Conservation (phyloP, 2,797 vertebrate genomes). For the Hypotaenidia philippensis region DNA sequence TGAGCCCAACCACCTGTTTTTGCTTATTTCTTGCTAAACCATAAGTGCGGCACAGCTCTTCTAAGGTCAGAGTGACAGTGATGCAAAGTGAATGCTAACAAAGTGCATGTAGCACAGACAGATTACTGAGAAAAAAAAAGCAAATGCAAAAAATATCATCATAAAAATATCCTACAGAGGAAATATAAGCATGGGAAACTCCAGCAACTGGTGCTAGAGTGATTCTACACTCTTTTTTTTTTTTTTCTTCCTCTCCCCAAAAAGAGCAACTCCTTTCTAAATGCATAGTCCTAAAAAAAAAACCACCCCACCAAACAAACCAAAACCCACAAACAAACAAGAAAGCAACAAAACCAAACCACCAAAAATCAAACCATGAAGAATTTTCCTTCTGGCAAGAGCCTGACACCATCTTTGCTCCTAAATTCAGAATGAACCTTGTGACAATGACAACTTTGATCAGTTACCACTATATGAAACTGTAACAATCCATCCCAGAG, state of each 20-base stretch:
- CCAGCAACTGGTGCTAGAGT: neutral
- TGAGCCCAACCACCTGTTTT: neutral
- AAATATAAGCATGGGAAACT: neutral
- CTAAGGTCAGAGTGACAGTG: neutral
- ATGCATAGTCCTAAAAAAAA: neutral
- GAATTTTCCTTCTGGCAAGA: neutral
- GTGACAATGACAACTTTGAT: neutral
- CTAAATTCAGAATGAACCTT: neutral
- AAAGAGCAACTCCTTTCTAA: neutral
- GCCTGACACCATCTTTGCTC: neutral
- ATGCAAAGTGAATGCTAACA: neutral
- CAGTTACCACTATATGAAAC: neutral
- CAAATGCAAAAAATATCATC: neutral
- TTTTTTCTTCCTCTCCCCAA: neutral
- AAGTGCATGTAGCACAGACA: neutral
- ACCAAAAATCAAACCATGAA: neutral
- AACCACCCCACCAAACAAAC: neutral
- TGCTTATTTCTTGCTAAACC: neutral
- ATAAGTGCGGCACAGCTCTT: neutral
- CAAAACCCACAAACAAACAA: too few relatives aligned
- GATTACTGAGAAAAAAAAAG: neutral
- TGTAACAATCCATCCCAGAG: neutral
- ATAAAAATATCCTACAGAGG: conserved; percentile 9
- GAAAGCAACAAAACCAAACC: neutral
- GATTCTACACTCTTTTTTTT: neutral